These are phyloP conservation scores for Archaeoteleia sp. DNA, from an alignment of 2,888 invertebrate species.

Conservation along the genomic window DNA sequence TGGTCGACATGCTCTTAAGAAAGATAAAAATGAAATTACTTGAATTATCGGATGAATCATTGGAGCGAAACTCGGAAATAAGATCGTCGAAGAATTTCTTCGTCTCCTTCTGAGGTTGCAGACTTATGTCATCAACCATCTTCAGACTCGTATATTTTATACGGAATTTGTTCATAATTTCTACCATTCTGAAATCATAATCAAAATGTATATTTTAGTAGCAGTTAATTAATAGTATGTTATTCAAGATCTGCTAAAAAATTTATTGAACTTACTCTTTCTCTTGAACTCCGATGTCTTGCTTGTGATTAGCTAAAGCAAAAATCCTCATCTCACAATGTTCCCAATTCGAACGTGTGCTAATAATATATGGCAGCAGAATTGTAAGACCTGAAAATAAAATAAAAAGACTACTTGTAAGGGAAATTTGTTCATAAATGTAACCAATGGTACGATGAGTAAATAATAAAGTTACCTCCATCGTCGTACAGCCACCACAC, in stretches of 20 bases:
- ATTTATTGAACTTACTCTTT: conserved; percentile 81
- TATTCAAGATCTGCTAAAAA: too few relatives aligned
- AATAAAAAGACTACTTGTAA: too few relatives aligned
- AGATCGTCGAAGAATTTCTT: conserved; percentile 84
- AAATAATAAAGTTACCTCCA: too few relatives aligned
- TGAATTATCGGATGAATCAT: conserved; percentile 59
- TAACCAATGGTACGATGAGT: too few relatives aligned
- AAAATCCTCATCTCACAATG: conserved; percentile 87
- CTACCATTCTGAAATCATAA: conserved; percentile 85
- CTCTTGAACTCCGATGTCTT: conserved; percentile 87
- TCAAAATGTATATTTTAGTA: conserved; percentile 3
- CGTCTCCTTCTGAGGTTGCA: conserved; percentile 86
- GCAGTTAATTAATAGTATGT: conserved; percentile 7
- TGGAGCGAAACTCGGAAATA: conserved; percentile 81
- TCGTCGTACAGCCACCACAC: conserved; percentile 99
- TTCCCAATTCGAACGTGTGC: conserved; percentile 85
- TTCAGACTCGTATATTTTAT: conserved; percentile 94
- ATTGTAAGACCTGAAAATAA: conserved; percentile 82
- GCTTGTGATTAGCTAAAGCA: conserved; percentile 86
- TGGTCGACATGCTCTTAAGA: too few relatives aligned
- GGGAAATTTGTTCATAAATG: too few relatives aligned
- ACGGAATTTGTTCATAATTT: conserved; percentile 93
- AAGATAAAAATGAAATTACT: too few relatives aligned
- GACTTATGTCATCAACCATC: conserved; percentile 93
- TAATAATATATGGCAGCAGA: conserved; percentile 89